These are phyloP conservation scores for Camponotus fellah DNA, from an alignment of 2,888 invertebrate species.

Conservation along the genomic window DNA sequence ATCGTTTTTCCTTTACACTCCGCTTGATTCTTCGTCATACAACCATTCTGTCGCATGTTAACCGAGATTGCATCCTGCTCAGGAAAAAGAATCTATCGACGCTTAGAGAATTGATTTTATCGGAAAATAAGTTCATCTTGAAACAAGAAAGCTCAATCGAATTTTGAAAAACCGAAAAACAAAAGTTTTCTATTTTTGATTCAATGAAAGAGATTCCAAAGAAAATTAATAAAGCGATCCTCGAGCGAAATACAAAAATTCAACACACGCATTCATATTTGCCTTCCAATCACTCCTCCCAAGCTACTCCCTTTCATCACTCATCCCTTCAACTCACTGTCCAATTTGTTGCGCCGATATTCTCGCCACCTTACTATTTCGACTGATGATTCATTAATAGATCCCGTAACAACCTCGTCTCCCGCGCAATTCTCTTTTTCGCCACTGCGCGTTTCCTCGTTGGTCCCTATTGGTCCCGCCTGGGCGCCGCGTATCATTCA, in stretches of 20 bases:
- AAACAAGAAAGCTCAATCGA: not conserved
- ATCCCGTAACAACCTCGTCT: constrained; percentile 49
- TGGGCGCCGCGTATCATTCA: constrained; percentile 58
- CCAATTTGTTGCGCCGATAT: constrained; percentile 56
- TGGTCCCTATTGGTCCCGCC: constrained; percentile 37
- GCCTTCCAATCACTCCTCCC: not conserved
- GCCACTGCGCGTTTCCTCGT: constrained; percentile 13
- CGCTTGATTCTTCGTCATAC: constrained; percentile 7
- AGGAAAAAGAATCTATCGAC: not conserved
- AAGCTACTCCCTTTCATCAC: constrained; percentile 52
- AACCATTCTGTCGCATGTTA: constrained; percentile 39
- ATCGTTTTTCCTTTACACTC: constrained; percentile 48
- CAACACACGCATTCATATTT: no score
- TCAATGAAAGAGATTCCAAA: not conserved
- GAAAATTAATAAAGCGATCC: no score
- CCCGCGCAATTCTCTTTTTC: constrained; percentile 48
- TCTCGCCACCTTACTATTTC: constrained; percentile 55
- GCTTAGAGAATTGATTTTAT: constrained; percentile 18
- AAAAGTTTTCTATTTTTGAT: not conserved
- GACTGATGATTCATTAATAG: constrained; percentile 59
- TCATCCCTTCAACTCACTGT: constrained; percentile 59
- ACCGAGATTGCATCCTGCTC: constrained; percentile 22
- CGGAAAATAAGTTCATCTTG: not conserved
- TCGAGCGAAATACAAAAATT: no score
- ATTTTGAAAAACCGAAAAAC: not conserved